Evolutionary conservation across 2,113 vertebrate genomes (phyloP).

Genomic region (Stegastes partitus): DNA sequence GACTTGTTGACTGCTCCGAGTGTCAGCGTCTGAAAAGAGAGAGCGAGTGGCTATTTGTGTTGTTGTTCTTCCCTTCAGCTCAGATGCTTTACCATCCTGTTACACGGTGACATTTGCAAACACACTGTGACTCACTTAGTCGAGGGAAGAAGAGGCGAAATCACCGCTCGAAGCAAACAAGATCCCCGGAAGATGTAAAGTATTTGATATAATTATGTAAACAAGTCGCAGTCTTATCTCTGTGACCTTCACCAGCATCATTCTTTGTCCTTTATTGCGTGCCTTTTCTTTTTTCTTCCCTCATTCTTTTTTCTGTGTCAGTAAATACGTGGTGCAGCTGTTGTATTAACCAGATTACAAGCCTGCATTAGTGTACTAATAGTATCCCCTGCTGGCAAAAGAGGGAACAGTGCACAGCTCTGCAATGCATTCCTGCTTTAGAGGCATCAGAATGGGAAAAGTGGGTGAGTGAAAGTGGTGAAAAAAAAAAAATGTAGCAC

Average conservation of each 20-base stretch:
- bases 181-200: slow-evolving; percentile 31
- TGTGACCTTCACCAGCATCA: slow-evolving; percentile 34
- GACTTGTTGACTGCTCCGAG: slow-evolving; percentile 22
- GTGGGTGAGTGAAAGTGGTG: neutral
- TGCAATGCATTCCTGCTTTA: neutral
- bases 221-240: slow-evolving; percentile 21
- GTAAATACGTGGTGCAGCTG: neutral
- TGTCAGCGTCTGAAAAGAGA: slow-evolving; percentile 36
- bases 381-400: slow-evolving; percentile 77
- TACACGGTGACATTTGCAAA: slow-evolving; percentile 68
- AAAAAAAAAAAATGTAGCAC: too few relatives aligned
- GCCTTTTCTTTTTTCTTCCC: neutral
- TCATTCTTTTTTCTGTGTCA: slow-evolving; percentile 4
- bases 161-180: slow-evolving; percentile 9
- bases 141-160: slow-evolving; percentile 41
- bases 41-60: slow-evolving; percentile 15
- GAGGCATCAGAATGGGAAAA: slow-evolving; percentile 2
- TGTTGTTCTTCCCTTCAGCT: slow-evolving; percentile 53
- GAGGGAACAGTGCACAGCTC: slow-evolving; percentile 30
- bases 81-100: slow-evolving; percentile 38
- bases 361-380: slow-evolving; percentile 62
- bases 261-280: slow-evolving; percentile 33
- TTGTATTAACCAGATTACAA: neutral
- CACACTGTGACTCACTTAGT: slow-evolving; percentile 48
- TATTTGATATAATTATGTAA: slow-evolving; percentile 50